These are phyloP conservation scores for Bucorvus abyssinicus DNA, from an alignment of 2,797 vertebrate species.

Conservation along the genomic window DNA sequence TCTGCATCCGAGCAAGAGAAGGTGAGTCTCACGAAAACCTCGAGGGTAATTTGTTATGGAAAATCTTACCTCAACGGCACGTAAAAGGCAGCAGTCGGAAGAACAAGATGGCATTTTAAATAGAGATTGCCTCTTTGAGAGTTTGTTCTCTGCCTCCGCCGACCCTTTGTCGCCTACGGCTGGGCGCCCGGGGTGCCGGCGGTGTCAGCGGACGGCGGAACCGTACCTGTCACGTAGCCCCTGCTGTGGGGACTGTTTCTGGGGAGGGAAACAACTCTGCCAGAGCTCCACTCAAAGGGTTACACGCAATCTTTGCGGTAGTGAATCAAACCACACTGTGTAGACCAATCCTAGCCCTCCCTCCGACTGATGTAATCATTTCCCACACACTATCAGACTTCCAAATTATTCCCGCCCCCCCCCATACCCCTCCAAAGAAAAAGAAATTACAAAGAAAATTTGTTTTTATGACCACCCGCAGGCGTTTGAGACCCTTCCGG, in stretches of 20 bases:
- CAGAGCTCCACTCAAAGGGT: constrained; percentile 87
- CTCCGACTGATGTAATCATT: constrained; percentile 89
- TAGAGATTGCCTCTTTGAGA: constrained; percentile 71
- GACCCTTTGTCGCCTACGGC: constrained; percentile 58
- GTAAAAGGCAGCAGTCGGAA: constrained; percentile 86
- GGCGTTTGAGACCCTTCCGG: not conserved
- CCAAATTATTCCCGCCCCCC: constrained; percentile 58
- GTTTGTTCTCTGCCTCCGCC: constrained; percentile 57
- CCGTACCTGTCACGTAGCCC: constrained; percentile 75
- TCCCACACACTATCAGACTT: constrained; percentile 79
- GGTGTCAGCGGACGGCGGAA: constrained; percentile 48
- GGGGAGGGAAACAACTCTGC: constrained; percentile 81
- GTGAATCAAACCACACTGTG: constrained; percentile 89
- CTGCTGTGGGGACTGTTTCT: constrained; percentile 78
- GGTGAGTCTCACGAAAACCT: not conserved
- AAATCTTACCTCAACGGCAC: constrained; percentile 85
- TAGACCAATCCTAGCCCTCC: constrained; percentile 84
- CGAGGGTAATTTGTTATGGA: constrained; percentile 26
- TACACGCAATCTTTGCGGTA: constrained; percentile 85
- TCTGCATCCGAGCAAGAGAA: not conserved
- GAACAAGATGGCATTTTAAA: constrained; percentile 91
- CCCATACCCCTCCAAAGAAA: not conserved
- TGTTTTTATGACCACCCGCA: not conserved
- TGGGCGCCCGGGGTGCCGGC: constrained; percentile 33
- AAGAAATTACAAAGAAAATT: not conserved